phyloP scores from a whole-genome alignment of 2,797 vertebrate species.

The Chiroxiphia lanceolata region DNA sequence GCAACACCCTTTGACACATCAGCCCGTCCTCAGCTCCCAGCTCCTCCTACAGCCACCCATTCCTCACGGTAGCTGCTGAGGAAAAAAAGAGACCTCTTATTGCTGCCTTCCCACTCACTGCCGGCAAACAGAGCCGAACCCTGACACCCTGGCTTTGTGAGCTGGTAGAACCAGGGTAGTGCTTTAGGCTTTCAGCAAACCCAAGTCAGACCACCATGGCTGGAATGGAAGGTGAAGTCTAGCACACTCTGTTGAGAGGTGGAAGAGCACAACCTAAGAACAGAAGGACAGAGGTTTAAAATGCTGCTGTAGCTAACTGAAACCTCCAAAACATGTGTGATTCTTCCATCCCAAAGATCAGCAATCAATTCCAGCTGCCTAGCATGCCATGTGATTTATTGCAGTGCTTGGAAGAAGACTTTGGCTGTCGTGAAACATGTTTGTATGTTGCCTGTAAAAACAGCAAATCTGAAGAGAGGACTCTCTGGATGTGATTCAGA shows the following conservation, averaged over 20 bases:
- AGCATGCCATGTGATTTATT: not conserved
- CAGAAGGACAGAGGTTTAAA: not conserved
- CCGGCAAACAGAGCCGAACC: not conserved
- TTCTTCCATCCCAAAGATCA: not conserved
- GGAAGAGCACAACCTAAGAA: not conserved
- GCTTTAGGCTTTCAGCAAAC: not conserved
- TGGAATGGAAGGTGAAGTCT: not conserved
- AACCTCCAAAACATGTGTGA: not conserved
- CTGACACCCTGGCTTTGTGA: accelerated
- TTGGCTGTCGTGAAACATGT: constrained; percentile 31
- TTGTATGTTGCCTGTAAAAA: not conserved
- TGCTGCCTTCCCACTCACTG: not conserved
- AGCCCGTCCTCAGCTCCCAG: accelerated
- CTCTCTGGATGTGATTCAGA: constrained; percentile 1
- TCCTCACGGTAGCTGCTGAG: not conserved
- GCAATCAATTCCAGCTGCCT: constrained; percentile 53
- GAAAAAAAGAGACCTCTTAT: not conserved
- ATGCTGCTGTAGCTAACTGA: constrained; percentile 5
- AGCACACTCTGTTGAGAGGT: not conserved
- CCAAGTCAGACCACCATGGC: not conserved
- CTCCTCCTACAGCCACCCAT: accelerated
- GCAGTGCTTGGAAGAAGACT: constrained; percentile 7
- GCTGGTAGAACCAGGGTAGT: not conserved
- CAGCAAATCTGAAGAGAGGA: constrained; percentile 22
- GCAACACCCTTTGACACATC: not conserved